A percentile compares a stretch with the other conserved stretches of the same genome.
These are phyloP conservation scores for Netelia inedita DNA, from an alignment of 2,888 invertebrate species.

Conservation along the genomic window DNA sequence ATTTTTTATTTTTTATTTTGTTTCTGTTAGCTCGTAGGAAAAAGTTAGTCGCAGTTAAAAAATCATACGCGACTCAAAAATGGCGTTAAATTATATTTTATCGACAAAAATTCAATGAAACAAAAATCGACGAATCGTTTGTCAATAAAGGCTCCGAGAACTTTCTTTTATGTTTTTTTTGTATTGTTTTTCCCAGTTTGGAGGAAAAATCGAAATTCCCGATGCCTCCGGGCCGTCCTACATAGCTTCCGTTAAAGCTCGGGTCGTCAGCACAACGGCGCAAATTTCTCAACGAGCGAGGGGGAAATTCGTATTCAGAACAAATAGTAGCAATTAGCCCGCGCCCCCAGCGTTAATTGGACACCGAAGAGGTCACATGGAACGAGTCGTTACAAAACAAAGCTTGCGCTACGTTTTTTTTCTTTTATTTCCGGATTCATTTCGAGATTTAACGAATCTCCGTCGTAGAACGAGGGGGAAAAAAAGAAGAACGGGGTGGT, in stretches of 20 bases:
- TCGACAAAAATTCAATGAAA: too few relatives aligned
- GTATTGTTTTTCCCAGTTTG: neutral
- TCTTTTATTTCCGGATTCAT: neutral
- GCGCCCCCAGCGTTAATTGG: slow-evolving; percentile 43
- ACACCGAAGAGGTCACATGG: slow-evolving; percentile 25
- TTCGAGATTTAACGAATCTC: neutral
- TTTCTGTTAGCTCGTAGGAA: too few relatives aligned
- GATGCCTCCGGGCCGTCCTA: neutral
- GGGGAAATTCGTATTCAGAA: slow-evolving; percentile 36
- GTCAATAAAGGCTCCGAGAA: too few relatives aligned
- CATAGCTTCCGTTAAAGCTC: neutral
- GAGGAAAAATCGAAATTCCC: neutral
- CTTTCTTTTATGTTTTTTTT: neutral
- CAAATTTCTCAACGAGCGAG: slow-evolving; percentile 6
- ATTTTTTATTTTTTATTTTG: too few relatives aligned
- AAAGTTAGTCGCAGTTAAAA: too few relatives aligned
- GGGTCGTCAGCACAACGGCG: neutral
- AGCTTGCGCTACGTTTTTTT: neutral
- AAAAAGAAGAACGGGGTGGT: neutral
- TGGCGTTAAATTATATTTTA: too few relatives aligned
- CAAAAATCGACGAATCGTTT: too few relatives aligned
- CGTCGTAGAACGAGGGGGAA: neutral
- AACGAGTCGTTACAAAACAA: neutral
- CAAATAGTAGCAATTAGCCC: slow-evolving; percentile 52
- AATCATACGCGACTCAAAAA: too few relatives aligned